Evolutionary conservation across 1,140 invertebrate species (phyloP).

Genomic region (Acyrthosiphon pisum): DNA sequence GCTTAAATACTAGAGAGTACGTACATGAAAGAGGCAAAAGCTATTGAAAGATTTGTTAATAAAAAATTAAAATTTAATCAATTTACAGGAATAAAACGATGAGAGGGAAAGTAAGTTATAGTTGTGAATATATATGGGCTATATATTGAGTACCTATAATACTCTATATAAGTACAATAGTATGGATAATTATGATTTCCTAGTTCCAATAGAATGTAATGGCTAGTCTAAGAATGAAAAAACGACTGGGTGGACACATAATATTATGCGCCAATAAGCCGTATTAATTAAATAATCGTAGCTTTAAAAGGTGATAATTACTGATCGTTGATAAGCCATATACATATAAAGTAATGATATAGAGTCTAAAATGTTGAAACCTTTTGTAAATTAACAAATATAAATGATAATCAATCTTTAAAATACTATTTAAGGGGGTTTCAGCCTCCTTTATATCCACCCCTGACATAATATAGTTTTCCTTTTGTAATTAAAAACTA

Average conservation of each 20-base stretch:
- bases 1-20: background rate
- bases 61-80: background rate
- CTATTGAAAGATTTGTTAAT: background rate
- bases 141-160: background rate
- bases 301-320: background rate
- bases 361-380: background rate
- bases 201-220: background rate
- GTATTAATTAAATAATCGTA: background rate
- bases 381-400: background rate
- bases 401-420: background rate
- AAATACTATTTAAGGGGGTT: background rate
- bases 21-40: background rate
- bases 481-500: background rate
- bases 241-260: background rate
- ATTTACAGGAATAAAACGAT: background rate
- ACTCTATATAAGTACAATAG: background rate
- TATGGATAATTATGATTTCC: background rate
- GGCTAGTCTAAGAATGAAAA: background rate
- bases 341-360: background rate
- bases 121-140: background rate
- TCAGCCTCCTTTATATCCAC: background rate
- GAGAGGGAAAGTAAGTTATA: background rate
- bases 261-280: background rate
- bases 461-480: background rate
- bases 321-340: background rate